Evolutionary conservation across 2,113 vertebrate genomes (phyloP).

Genomic region (Spilogale gracilis): DNA sequence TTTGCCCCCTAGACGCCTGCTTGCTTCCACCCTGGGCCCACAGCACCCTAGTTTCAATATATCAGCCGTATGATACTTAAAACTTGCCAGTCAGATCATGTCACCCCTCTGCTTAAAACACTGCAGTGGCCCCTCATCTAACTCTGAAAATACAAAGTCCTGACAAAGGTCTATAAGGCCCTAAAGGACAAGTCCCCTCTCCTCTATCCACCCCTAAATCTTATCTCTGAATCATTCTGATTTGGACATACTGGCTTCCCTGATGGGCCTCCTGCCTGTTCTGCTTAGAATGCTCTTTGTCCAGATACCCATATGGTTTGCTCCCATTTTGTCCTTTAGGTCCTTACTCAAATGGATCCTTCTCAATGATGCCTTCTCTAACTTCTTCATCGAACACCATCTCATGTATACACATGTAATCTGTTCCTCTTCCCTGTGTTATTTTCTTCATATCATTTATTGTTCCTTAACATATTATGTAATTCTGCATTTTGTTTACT

Average conservation of each 20-base stretch:
- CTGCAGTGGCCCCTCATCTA: background rate
- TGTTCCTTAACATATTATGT: background rate
- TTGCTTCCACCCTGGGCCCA: background rate
- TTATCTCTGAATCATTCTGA: background rate
- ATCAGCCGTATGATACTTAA: background rate
- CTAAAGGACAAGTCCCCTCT: fast-evolving
- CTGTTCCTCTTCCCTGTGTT: background rate
- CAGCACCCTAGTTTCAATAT: background rate
- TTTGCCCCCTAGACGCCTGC: background rate
- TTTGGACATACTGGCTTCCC: background rate
- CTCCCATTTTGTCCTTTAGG: background rate
- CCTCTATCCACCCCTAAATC: background rate
- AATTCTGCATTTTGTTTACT: background rate
- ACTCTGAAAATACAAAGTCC: background rate
- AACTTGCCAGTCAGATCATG: background rate
- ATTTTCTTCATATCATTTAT: background rate
- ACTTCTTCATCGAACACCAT: background rate
- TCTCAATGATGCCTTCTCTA: background rate
- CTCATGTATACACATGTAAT: background rate
- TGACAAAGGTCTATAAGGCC: background rate
- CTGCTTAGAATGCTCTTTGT: background rate
- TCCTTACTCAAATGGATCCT: background rate
- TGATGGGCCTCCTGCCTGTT: background rate
- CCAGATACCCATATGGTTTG: background rate
- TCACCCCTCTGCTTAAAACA: background rate